Evolutionary conservation across 1,140 invertebrate species (phyloP).

Genomic region (Lordiphosa mommai): DNA sequence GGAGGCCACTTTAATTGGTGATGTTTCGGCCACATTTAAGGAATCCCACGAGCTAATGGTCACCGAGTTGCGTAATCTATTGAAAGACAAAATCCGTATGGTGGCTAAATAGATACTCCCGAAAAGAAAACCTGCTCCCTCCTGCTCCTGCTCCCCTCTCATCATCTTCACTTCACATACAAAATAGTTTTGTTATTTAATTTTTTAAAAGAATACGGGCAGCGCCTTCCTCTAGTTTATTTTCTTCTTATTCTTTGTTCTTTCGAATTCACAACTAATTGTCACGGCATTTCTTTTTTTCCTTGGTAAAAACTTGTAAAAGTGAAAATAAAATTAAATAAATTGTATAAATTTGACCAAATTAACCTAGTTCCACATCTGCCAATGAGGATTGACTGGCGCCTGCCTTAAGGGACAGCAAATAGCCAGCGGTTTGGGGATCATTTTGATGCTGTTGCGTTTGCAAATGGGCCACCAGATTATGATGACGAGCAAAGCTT

Average conservation of each 20-base stretch:
- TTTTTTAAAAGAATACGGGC: constrained; percentile 51
- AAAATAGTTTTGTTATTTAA: constrained; percentile 68
- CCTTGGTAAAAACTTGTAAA: constrained; percentile 47
- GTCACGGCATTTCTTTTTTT: constrained; percentile 12
- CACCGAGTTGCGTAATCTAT: constrained; percentile 67
- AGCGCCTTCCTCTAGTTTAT: neutral
- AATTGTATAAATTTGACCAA: constrained; percentile 32
- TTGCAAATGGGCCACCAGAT: constrained; percentile 68
- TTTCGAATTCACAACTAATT: constrained; percentile 12
- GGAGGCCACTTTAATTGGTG: constrained; percentile 66
- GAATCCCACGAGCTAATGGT: constrained; percentile 75
- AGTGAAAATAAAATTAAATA: constrained; percentile 46
- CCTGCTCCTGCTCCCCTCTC: neutral
- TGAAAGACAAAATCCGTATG: constrained; percentile 79
- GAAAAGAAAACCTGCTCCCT: constrained; percentile 29
- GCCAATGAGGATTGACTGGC: too few species aligned
- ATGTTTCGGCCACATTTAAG: constrained; percentile 72
- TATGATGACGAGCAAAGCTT: constrained; percentile 68
- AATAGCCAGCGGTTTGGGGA: constrained; percentile 41
- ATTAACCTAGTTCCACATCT: neutral
- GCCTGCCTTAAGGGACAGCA: constrained; percentile 25
- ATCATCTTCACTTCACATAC: constrained; percentile 23
- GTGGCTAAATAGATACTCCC: constrained; percentile 45
- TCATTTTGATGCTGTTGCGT: constrained; percentile 70
- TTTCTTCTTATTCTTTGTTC: constrained; percentile 8